Base-by-base conservation (phyloP, 1,140 invertebrate species). In the Frieseomelitta varia region DNA sequence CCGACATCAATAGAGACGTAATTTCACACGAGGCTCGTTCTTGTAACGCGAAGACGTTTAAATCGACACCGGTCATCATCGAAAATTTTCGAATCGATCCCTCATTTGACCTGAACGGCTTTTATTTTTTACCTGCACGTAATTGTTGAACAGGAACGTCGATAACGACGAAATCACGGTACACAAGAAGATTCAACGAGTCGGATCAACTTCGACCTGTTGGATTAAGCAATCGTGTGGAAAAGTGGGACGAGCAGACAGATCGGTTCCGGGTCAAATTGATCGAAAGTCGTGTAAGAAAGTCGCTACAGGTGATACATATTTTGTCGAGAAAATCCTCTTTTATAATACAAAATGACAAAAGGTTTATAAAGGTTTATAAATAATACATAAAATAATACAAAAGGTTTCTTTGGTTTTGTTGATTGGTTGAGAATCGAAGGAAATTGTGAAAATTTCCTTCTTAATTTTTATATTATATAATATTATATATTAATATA, bases 161-260 rank as follows among this genome's bases (percentile, higher is more conserved):
- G n/a, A 51, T 51, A 51, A 80, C 19, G 39, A 80, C 61, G 14
- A 55, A 73, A 80, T 24, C 39, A 30, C 4, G 11, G 39, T 53
- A 51, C 51, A 68, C 10, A 12, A 3, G 65, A 15, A 21, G 39
- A 24, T 80, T 73, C 15, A 72, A 71, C 34, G 34, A n/a, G 79
- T 63, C 30, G n/a, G 67, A 39, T 76, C 72, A 77, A 77, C 47
- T 77, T 53, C 53, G 34, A 85, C 56, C 65, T 80, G n/a, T 27
- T 27, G n/a, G 72, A 80, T 56, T 76, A 75, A 85, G 77, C 55
- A 67, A 81, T 61, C 58, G 24, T 15, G 27, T 53, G 61, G 34
- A 79, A 86, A 86, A 87, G 77, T 85, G 77, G 63, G 55, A 73
- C 68, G 55, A 80, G n/a, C 34, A 2, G 53, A 61, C 34, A 1